Evolutionary conservation across 2,888 invertebrate genomes (phyloP), one percentile per base, ranked within the genome.

Genomic region (Hypena proboscidalis): DNA sequence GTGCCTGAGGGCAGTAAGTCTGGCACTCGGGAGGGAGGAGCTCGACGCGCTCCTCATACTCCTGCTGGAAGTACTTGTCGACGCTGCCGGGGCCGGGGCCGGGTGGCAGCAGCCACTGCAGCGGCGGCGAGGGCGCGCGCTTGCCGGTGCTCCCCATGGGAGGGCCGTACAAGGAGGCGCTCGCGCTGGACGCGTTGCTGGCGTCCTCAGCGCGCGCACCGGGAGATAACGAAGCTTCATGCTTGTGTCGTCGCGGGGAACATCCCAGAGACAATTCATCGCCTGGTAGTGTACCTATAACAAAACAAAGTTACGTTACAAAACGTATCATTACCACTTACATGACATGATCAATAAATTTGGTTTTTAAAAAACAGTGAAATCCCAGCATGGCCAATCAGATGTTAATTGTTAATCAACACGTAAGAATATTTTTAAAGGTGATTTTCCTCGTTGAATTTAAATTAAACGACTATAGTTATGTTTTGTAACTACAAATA

Each of bases 231-330:
- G 82, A 93, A 74, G 91, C 92, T 74, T 93, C 94, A 73, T 93
- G 93, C 80, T 94, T 94, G 74, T 93, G 90, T 20, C 89, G 77
- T 27, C 90, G 76, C 50, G 91, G 90, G 34, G 93, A 92, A 63
- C 93, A 93, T 54, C 91, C 93, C 62, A 96, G 85, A 20, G 95
- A 95, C 47, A 96, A 83, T 79, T 96, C 96, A 82, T 96, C 96
- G 69, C 95, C 94, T 74, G 95, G 94, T 80, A 96, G 91, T 67
- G 95, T 94, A 91, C 96, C 96, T 96, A 92, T 21, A 93, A 93
- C 85, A 80, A 84, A 39, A 29, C 6, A 10, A n/a, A 9, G 15
- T 25, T 9, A 10, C 20, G 4, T 44, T 11, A 31, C 1, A 23
- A 13, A 27, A 11, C 15, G 9, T 39, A 17, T n/a, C n/a, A n/a